Evolutionary conservation across 2,888 invertebrate genomes (phyloP).

Genomic region (Drosophila paranaensis): DNA sequence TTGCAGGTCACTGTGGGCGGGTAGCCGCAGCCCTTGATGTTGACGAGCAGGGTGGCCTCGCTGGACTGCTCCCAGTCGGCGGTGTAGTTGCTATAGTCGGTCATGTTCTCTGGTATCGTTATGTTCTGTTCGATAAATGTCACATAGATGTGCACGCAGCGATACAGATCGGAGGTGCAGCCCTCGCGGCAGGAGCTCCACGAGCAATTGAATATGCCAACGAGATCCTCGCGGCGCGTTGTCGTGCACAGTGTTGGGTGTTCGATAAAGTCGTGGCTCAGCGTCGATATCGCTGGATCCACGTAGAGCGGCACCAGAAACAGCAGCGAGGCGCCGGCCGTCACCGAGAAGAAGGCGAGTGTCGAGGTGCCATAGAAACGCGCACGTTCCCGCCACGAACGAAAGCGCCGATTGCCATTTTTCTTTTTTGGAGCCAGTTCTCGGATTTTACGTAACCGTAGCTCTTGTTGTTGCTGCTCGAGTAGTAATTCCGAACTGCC

Average conservation of each 20-base stretch:
- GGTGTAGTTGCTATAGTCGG: constrained; percentile 83
- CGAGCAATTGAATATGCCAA: constrained; percentile 94
- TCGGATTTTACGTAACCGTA: constrained; percentile 88
- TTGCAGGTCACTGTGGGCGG: constrained; percentile 95
- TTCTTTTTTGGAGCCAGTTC: constrained; percentile 86
- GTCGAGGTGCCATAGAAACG: constrained; percentile 90
- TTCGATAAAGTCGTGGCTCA: constrained; percentile 94
- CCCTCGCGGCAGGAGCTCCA: constrained; percentile 97
- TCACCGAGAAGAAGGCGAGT: constrained; percentile 89
- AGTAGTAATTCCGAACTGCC: constrained; percentile 92
- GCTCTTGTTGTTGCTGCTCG: constrained; percentile 90
- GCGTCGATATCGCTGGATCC: constrained; percentile 95
- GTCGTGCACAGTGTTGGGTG: constrained; percentile 93
- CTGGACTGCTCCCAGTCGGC: constrained; percentile 84
- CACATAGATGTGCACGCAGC: constrained; percentile 89
- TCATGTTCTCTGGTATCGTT: constrained; percentile 84
- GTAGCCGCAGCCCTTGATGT: constrained; percentile 96
- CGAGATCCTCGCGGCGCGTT: constrained; percentile 92
- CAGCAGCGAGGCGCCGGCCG: constrained; percentile 89
- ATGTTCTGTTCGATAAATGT: constrained; percentile 85
- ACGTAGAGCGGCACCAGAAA: constrained; percentile 91
- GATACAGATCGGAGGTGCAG: constrained; percentile 92
- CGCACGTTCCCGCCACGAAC: constrained; percentile 88
- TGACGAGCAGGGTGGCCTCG: constrained; percentile 89
- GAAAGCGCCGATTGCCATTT: constrained; percentile 86